phyloP scores from a whole-genome alignment of 2,113 vertebrate species.

The Pontoporia blainvillei region DNA sequence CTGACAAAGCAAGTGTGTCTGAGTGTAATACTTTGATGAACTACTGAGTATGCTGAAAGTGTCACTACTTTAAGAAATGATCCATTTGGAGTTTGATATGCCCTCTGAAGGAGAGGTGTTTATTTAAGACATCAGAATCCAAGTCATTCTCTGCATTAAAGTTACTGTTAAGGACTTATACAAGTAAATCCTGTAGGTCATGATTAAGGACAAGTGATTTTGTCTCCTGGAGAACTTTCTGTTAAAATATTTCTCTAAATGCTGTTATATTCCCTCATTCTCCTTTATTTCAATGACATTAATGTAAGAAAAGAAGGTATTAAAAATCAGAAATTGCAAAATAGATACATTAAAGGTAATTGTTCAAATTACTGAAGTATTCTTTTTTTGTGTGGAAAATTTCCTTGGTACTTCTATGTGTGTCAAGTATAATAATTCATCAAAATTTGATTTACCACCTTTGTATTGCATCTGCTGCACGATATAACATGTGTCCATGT shows the following conservation, averaged over 20 bases:
- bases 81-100: neutral
- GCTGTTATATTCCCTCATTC: neutral
- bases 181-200: neutral
- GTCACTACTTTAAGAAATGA: neutral
- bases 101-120: neutral
- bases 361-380: constrained; percentile 11
- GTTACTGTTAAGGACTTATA: neutral
- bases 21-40: neutral
- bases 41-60: neutral
- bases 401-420: neutral
- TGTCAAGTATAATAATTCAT: neutral
- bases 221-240: neutral
- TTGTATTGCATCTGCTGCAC: neutral
- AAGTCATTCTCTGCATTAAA: neutral
- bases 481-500: neutral
- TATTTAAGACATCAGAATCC: neutral
- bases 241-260: neutral
- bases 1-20: neutral
- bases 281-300: neutral
- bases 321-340: neutral
- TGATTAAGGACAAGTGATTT: neutral
- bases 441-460: neutral
- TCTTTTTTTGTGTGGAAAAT: neutral
- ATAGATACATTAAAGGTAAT: neutral
- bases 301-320: neutral